Conservation (phyloP, 2,888 invertebrate genomes). For the Idaea dimidiata region DNA sequence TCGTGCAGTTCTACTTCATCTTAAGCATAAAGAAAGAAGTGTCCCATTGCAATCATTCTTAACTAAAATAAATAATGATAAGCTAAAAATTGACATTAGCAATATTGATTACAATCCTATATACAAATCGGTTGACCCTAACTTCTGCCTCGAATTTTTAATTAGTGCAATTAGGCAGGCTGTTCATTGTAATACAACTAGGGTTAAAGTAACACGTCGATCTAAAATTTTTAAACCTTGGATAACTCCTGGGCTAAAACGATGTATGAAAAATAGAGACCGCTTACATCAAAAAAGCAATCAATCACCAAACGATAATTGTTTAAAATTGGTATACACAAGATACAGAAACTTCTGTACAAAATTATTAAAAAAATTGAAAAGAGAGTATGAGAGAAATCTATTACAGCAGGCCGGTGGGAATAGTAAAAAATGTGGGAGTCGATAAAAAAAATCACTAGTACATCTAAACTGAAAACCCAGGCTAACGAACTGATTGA, state of each 20-base stretch:
- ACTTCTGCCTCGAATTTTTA: not conserved
- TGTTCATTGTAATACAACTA: not conserved
- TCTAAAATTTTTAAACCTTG: not conserved
- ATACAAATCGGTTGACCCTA: not conserved
- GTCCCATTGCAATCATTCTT: not conserved
- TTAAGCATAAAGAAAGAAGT: not conserved
- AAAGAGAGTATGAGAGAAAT: not conserved
- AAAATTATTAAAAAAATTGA: not conserved
- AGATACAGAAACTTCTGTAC: not conserved
- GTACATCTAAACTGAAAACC: not conserved
- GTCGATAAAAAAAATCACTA: not conserved
- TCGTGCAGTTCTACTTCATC: not conserved
- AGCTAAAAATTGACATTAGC: not conserved
- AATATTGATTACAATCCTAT: not conserved
- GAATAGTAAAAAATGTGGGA: not conserved
- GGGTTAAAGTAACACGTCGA: not conserved
- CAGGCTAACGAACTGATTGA: not conserved
- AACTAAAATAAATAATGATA: not conserved
- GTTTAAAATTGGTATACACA: not conserved
- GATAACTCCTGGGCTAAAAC: too few species aligned
- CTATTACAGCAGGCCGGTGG: not conserved
- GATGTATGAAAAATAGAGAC: not conserved
- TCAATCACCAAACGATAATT: not conserved
- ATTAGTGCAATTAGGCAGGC: not conserved
- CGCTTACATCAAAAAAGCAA: not conserved